Evolutionary conservation across 2,888 invertebrate genomes (phyloP), one percentile per base, ranked within the genome.

Genomic region (Girardia tigrina): DNA sequence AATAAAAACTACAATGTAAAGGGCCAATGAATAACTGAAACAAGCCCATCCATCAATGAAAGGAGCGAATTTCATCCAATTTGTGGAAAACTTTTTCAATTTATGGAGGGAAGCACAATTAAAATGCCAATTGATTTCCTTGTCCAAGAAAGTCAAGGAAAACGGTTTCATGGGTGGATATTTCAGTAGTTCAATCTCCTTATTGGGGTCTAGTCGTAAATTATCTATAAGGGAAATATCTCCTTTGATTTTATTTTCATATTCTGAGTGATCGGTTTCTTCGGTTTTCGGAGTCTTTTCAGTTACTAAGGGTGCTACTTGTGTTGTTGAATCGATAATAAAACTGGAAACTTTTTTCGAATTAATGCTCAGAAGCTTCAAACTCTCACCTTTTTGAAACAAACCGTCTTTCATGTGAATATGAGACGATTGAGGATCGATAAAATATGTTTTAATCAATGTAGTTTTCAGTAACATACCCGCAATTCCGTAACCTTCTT

Each of bases 381-480:
- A 23, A 29, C 28, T 29, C 28, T 74, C 27, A 14, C 26, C 23
- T 23, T n/a, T 36, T 56, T 56, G 4, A 56, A 56, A 56, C 4
- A 23, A 6, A 2, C 23, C n/a, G n/a, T 56, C 56, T 20, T 56
- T 23, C 20, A 56, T 23, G 4, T 56, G 4, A 4, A 26, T 8
- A 26, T 36, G 29, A 20, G 74, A 69, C 1, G 74, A 69, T 70
- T 27, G 26, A 4, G 74, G 56, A 74, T 74, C 75, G 6, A 75
- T 72, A 26, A 73, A 75, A 72, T 28, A 75, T 2, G 75, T 75
- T n/a, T 75, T 75, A 23, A 75, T 27, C 4, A n/a, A 28, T 4
- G 27, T 73, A 20, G 23, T 20, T 8, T 2, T 29, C 4, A 73
- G 20, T 26, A 36, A 8, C 36, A 36, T 73, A n/a, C 73, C 73